phyloP scores from a whole-genome alignment of 2,888 invertebrate genomes.

The Heliconius ethilla region DNA sequence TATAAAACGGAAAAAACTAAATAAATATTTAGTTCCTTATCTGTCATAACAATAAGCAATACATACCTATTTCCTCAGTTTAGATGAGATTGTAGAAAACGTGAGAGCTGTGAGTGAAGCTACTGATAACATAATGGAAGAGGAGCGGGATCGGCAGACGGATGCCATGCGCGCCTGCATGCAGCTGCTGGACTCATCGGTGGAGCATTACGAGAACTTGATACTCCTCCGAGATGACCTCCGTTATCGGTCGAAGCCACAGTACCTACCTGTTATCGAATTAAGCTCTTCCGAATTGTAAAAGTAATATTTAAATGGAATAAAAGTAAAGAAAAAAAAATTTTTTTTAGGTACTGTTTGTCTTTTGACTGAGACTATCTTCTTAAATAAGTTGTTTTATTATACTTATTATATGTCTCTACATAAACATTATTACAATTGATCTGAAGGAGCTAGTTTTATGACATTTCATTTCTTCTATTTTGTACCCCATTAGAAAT shows the following conservation, averaged over 20 bases:
- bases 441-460: not conserved
- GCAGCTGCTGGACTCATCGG: conserved; percentile 65
- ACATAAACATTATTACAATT: not conserved
- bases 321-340: not conserved
- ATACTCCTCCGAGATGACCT: conserved; percentile 67
- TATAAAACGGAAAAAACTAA: not conserved
- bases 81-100: conserved; percentile 71
- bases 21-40: not conserved
- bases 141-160: conserved; percentile 62
- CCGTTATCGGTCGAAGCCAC: conserved; percentile 53
- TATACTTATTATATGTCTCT: no score
- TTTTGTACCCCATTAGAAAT: not conserved
- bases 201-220: conserved; percentile 71
- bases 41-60: not conserved
- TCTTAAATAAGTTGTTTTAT: no score
- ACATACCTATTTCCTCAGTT: conserved; percentile 48
- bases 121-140: conserved; percentile 61
- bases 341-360: not conserved
- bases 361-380: no score
- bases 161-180: conserved; percentile 63
- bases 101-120: conserved; percentile 63
- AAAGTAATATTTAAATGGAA: not conserved
- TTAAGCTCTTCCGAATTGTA: conserved; percentile 51
- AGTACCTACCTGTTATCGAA: conserved; percentile 65
- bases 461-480: not conserved